Percentiles rank a stretch among this genome's conserved stretches.
Conservation (phyloP, 1,140 invertebrate species). For the Psilanteris sp. region DNA sequence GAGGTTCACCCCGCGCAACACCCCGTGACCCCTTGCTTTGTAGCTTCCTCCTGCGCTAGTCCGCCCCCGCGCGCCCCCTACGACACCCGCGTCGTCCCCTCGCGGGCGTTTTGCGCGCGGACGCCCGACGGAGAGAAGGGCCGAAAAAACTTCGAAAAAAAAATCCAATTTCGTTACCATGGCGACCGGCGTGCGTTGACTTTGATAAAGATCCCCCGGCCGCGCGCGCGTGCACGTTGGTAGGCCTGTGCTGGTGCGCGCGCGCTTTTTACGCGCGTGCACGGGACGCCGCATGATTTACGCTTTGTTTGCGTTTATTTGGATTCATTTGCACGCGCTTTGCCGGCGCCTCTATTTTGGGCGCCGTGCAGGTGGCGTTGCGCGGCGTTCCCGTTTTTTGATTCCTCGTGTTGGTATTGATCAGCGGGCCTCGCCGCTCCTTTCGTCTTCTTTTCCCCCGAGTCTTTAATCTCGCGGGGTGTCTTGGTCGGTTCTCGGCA, state of each 20-base stretch:
- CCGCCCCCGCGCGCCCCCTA: constrained; percentile 21
- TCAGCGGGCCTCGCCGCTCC: background rate
- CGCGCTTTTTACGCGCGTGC: constrained; percentile 50
- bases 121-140: constrained; percentile 63
- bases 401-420: constrained; percentile 8
- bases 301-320: constrained; percentile 43
- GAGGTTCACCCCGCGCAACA: constrained; percentile 32
- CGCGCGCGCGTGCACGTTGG: constrained; percentile 31
- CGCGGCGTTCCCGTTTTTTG: background rate
- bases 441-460: background rate
- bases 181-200: constrained; percentile 78
- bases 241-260: constrained; percentile 50
- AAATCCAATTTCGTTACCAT: constrained; percentile 80
- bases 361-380: constrained; percentile 29
- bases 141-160: constrained; percentile 79
- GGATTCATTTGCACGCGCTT: constrained; percentile 44
- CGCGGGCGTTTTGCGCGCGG: constrained; percentile 33
- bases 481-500: background rate
- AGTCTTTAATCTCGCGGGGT: background rate
- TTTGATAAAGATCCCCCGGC: constrained; percentile 77
- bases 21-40: constrained; percentile 59
- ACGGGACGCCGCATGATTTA: constrained; percentile 48
- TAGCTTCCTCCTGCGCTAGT: constrained; percentile 38
- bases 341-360: constrained; percentile 31
- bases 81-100: constrained; percentile 40